phyloP scores from a whole-genome alignment of 2,113 vertebrate genomes.

The Gobio gobio region DNA sequence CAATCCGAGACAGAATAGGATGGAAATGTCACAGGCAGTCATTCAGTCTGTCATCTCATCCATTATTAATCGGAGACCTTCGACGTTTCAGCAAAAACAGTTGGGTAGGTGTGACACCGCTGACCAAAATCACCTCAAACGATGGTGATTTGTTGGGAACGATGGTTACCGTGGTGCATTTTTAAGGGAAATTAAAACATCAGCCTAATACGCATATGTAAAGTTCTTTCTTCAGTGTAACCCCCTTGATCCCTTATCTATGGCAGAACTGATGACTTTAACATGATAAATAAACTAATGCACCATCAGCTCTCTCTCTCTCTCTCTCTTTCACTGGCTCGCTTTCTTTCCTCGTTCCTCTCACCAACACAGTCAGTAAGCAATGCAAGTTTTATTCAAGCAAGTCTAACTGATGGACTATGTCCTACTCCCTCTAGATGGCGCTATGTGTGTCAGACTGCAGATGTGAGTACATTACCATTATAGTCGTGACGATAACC shows the following conservation, averaged over 20 bases:
- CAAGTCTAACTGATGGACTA: not conserved
- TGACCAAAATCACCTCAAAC: constrained; percentile 1
- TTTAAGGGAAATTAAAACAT: constrained; percentile 5
- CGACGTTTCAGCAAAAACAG: not conserved
- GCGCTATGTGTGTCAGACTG: constrained; percentile 3
- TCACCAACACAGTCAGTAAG: constrained; percentile 26
- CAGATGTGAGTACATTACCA: constrained; percentile 84
- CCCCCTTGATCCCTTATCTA: not conserved
- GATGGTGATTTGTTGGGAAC: not conserved
- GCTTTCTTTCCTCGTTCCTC: not conserved
- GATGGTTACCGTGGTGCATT: not conserved
- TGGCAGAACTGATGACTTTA: not conserved
- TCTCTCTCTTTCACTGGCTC: not conserved
- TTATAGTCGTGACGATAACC: constrained; percentile 96
- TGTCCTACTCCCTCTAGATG: not conserved
- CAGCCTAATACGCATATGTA: not conserved
- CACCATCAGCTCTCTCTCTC: constrained; percentile 7
- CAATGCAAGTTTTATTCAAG: not conserved
- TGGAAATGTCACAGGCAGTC: not conserved
- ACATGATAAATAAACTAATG: not conserved
- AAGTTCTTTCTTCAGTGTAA: not conserved
- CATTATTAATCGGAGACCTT: constrained; percentile 7
- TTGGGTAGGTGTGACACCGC: not conserved
- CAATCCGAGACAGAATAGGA: constrained; percentile 1
- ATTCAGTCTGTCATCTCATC: constrained; percentile 17